phyloP scores from a whole-genome alignment of 2,888 invertebrate species.

The Heteromurus nitidus region DNA sequence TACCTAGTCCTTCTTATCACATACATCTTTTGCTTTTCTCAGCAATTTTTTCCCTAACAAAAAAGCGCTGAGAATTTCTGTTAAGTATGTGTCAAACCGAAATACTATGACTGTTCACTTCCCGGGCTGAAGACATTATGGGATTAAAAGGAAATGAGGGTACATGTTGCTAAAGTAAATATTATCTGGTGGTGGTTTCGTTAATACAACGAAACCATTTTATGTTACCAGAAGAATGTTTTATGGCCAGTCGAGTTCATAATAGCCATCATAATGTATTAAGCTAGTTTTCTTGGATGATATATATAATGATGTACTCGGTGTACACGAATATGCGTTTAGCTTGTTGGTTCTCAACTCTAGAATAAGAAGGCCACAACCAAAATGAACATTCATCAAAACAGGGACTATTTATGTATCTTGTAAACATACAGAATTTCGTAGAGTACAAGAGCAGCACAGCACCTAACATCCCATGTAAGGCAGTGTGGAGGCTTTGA shows the following conservation, averaged over 20 bases:
- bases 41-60: conserved; percentile 20
- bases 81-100: conserved; percentile 48
- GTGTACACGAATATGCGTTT: neutral
- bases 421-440: no score
- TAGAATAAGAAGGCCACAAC: no score
- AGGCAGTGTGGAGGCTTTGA: no score
- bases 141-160: conserved; percentile 26
- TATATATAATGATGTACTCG: no score
- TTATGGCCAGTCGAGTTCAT: conserved; percentile 33
- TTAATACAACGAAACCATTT: conserved; percentile 24
- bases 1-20: conserved; percentile 28
- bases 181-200: conserved; percentile 12
- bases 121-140: neutral
- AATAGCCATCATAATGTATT: conserved; percentile 30
- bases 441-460: no score
- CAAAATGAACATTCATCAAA: no score
- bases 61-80: conserved; percentile 42
- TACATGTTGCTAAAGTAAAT: conserved; percentile 1
- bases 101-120: conserved; percentile 14
- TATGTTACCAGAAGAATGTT: conserved; percentile 52
- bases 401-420: no score
- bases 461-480: no score
- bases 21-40: conserved; percentile 33
- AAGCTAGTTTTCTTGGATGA: no score
- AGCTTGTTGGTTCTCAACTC: neutral